Percentiles rank a stretch among this genome's conserved stretches.
phyloP scores from a whole-genome alignment of 64 coral and sea anemone species.

The Montipora sp. region DNA sequence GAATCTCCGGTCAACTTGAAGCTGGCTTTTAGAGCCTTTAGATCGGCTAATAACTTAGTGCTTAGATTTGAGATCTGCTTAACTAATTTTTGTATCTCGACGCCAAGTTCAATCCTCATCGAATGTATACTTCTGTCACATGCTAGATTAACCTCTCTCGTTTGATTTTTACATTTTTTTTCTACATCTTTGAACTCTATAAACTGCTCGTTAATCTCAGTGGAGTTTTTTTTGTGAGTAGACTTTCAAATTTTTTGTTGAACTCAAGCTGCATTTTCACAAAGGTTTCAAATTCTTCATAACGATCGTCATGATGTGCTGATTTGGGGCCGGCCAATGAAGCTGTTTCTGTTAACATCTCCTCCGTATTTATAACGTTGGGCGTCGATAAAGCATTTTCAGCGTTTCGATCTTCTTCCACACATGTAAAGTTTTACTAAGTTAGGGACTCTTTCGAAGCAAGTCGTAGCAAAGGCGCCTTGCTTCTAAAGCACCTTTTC shows the following conservation, averaged over 20 bases:
- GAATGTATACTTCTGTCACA: too few relatives aligned
- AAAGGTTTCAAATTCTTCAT: background rate
- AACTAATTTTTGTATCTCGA: background rate
- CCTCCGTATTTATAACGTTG: background rate
- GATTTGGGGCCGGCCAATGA: background rate
- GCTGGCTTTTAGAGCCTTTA: too few relatives aligned
- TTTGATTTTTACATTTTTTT: background rate
- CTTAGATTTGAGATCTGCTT: background rate
- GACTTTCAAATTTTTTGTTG: background rate
- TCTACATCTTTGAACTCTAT: background rate
- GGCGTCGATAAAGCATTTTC: background rate
- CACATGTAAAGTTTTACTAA: background rate
- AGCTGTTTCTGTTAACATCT: background rate
- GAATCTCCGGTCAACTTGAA: too few relatives aligned
- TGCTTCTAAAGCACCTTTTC: too few relatives aligned
- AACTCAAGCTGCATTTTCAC: background rate
- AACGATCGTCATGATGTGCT: background rate
- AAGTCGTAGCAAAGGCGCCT: too few relatives aligned
- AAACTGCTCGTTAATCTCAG: background rate
- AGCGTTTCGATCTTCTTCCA: background rate
- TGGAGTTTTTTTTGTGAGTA: background rate
- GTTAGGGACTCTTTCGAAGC: too few relatives aligned
- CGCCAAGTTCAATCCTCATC: too few relatives aligned
- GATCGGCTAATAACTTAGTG: background rate
- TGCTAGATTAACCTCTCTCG: background rate